Base-by-base conservation (phyloP, 2,113 vertebrate species). In the Oryzias javanicus region DNA sequence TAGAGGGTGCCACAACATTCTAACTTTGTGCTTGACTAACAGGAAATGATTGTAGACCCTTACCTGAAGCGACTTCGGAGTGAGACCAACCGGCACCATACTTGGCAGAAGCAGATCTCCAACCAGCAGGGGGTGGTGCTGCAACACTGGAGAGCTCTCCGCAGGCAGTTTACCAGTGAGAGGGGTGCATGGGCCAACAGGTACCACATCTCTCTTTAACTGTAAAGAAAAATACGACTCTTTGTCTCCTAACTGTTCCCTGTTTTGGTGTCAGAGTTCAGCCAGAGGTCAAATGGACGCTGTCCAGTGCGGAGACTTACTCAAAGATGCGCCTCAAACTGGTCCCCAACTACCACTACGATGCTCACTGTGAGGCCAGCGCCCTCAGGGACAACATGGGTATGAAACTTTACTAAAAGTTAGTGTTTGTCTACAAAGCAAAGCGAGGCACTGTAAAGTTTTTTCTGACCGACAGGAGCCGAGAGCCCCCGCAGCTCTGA, bases 241-340 rank as follows among this genome's bases (percentile, higher is more conserved):
- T 0, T 20, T 64, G 6, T 56, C 15, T 10, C 45, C 1, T 35
- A 14, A 15, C 49, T 58, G 14, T 41, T 22, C 7, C 5, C 54
- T 58, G 0, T 64, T 62, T 42, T 55, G 2, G n/a, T 20, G 4
- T 46, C 61, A 60, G 96, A 75, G 83, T 92, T 72, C 92, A 92
- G 0, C 83, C 92, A 0, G 79, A 91, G 60, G 90, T 94, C 12
- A 94, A 80, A 54, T 94, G 94, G 94, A 98, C 95, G 70, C 67
- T 98, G 54, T 98, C 97, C 0, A 93, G 77, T 0, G 95, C 93
- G 0, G 97, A 99, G 88, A 99, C 96, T 0, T 98, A 98, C 74
- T 98, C 97, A 1, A 90, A 96, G 48, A 99, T 98, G 97, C 92
- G 97, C 24, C 88, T 98, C 55, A 98, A 98, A 81, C 90, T 99